Conservation (phyloP, 2,888 invertebrate species). For the Cerceris rybyensis region DNA sequence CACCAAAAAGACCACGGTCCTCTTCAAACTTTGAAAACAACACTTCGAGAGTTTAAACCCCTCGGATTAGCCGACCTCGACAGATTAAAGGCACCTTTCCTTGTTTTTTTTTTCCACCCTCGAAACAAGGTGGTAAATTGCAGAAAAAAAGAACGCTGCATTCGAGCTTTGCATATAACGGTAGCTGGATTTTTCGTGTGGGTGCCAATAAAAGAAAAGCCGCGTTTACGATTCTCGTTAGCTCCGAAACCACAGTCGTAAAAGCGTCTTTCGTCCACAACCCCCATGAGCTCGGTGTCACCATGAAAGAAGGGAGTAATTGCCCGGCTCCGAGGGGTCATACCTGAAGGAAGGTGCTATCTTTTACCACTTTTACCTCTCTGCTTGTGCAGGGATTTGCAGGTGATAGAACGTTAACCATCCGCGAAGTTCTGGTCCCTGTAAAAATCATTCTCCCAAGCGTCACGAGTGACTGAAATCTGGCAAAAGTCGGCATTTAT, state of each 20-base stretch:
- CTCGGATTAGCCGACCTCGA: slow-evolving; percentile 20
- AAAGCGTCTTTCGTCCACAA: slow-evolving; percentile 23
- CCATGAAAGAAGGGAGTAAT: slow-evolving; percentile 11
- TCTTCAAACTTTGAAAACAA: no score
- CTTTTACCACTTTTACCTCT: neutral
- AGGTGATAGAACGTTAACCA: slow-evolving; percentile 14
- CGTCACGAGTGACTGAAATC: neutral
- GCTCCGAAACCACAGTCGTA: slow-evolving; percentile 67
- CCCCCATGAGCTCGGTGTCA: slow-evolving; percentile 12
- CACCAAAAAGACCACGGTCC: no score
- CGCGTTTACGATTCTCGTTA: slow-evolving; percentile 62
- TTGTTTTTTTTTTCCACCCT: neutral
- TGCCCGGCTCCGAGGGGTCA: neutral
- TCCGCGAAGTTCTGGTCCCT: neutral
- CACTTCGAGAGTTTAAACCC: neutral
- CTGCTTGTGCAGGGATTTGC: neutral
- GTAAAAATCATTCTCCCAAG: neutral
- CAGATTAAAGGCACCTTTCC: slow-evolving; percentile 20
- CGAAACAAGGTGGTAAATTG: neutral
- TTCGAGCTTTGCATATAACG: slow-evolving; percentile 10
- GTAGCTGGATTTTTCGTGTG: slow-evolving; percentile 23
- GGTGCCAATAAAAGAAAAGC: slow-evolving; percentile 52
- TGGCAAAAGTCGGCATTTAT: neutral
- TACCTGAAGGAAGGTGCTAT: slow-evolving; percentile 27
- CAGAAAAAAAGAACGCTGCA: neutral